phyloP scores from a whole-genome alignment of 2,888 invertebrate species.

The Mesorhabditis belari region DNA sequence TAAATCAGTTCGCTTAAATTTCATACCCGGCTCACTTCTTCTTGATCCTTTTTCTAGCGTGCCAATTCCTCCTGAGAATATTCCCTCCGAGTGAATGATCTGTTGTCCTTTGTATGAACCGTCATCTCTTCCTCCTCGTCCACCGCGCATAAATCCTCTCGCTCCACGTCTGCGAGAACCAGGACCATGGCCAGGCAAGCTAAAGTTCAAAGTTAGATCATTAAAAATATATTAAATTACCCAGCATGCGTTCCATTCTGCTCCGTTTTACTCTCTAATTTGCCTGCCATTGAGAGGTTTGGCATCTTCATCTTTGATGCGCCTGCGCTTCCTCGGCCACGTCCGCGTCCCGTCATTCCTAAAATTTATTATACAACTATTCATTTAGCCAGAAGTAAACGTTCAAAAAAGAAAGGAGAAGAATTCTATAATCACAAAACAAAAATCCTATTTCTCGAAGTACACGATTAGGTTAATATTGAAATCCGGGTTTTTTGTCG shows the following conservation, averaged over 20 bases:
- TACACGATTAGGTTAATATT: constrained; percentile 8
- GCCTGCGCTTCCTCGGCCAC: neutral
- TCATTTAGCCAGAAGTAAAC: neutral
- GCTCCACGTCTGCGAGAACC: neutral
- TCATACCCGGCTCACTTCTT: neutral
- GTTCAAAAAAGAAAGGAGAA: neutral
- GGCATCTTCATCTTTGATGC: neutral
- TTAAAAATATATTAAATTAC: too few species aligned
- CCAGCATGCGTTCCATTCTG: too few species aligned
- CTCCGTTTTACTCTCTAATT: too few species aligned
- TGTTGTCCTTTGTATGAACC: neutral
- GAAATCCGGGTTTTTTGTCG: constrained; percentile 48
- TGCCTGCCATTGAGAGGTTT: too few species aligned
- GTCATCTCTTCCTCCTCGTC: neutral
- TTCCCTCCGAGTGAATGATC: neutral
- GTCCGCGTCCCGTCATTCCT: neutral
- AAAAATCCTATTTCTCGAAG: too few species aligned
- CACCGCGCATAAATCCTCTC: neutral
- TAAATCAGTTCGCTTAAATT: too few species aligned
- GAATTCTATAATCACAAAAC: neutral
- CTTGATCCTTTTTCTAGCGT: neutral
- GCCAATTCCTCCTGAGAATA: neutral
- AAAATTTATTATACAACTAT: neutral
- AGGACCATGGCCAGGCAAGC: neutral
- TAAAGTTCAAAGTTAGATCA: neutral